phyloP scores from a whole-genome alignment of 2,797 vertebrate genomes.

The Mustela erminea region DNA sequence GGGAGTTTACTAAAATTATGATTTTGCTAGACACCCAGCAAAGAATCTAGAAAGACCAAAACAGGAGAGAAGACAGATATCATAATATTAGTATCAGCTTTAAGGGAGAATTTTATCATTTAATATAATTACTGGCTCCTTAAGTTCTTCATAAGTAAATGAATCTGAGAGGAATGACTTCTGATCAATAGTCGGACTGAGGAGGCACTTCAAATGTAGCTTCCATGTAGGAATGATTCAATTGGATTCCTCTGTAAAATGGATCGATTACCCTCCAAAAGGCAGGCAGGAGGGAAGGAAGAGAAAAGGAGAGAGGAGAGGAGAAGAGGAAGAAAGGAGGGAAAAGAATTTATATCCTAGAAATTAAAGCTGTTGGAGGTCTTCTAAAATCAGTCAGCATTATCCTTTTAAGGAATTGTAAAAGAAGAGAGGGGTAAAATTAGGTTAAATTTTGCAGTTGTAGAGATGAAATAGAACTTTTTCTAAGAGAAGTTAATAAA shows the following conservation, averaged over 20 bases:
- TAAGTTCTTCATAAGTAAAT: neutral
- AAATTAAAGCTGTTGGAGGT: conserved; percentile 10
- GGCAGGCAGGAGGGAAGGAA: neutral
- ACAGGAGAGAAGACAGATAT: neutral
- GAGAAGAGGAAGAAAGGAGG: no score
- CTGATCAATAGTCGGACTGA: neutral
- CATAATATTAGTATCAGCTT: neutral
- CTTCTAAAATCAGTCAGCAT: neutral
- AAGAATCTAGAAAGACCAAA: neutral
- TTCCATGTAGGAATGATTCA: neutral
- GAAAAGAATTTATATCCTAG: neutral
- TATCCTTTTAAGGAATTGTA: neutral
- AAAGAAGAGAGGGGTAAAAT: neutral
- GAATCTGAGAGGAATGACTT: neutral
- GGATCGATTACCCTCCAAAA: neutral
- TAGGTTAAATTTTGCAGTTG: neutral
- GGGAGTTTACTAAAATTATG: neutral
- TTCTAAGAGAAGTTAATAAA: conserved; percentile 47
- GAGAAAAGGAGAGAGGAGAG: no score
- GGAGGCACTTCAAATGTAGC: neutral
- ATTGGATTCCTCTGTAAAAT: neutral
- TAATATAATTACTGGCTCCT: neutral
- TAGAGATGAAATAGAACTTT: conserved; percentile 48
- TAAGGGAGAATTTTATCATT: neutral
- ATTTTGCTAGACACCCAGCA: neutral